These are phyloP conservation scores for Orthosia cruda DNA, from an alignment of 2,888 invertebrate genomes.

Conservation along the genomic window DNA sequence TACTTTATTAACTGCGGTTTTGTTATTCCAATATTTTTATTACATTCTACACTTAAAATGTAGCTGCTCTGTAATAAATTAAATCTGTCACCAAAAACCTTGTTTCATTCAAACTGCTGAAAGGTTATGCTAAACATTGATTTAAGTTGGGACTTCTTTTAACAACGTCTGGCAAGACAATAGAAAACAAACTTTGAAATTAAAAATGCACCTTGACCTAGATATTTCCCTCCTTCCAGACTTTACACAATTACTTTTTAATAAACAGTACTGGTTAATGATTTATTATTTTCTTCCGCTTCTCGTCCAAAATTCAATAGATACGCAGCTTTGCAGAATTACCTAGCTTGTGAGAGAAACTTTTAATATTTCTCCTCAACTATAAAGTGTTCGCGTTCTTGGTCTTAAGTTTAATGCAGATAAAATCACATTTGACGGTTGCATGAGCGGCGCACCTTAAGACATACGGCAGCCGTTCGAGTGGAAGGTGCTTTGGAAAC, in stretches of 20 bases:
- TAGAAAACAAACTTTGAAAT: slow-evolving; percentile 27
- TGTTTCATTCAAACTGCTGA: slow-evolving; percentile 24
- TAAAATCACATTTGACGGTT: slow-evolving; percentile 60
- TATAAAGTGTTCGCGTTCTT: slow-evolving; percentile 51
- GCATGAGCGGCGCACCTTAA: slow-evolving; percentile 44
- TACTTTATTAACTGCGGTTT: neutral
- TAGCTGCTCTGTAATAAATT: slow-evolving; percentile 28
- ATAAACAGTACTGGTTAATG: slow-evolving; percentile 34
- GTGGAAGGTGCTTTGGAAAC: slow-evolving; percentile 16
- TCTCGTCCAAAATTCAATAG: slow-evolving; percentile 60
- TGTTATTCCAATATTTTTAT: neutral
- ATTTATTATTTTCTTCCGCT: slow-evolving; percentile 64
- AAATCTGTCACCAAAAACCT: slow-evolving; percentile 28
- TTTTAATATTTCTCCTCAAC: slow-evolving; percentile 57
- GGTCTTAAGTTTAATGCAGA: slow-evolving; percentile 53
- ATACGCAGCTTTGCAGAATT: slow-evolving; percentile 41
- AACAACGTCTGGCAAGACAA: slow-evolving; percentile 36
- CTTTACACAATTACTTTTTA: slow-evolving; percentile 33
- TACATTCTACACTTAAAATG: neutral
- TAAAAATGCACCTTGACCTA: slow-evolving; percentile 30
- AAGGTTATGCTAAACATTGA: slow-evolving; percentile 36
- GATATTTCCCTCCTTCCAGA: slow-evolving; percentile 13
- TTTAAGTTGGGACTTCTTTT: slow-evolving; percentile 31
- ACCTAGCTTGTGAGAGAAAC: slow-evolving; percentile 42
- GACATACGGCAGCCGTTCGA: slow-evolving; percentile 33